These are phyloP conservation scores for Linnaemya vulpina DNA, from an alignment of 2,888 invertebrate species.

Conservation along the genomic window DNA sequence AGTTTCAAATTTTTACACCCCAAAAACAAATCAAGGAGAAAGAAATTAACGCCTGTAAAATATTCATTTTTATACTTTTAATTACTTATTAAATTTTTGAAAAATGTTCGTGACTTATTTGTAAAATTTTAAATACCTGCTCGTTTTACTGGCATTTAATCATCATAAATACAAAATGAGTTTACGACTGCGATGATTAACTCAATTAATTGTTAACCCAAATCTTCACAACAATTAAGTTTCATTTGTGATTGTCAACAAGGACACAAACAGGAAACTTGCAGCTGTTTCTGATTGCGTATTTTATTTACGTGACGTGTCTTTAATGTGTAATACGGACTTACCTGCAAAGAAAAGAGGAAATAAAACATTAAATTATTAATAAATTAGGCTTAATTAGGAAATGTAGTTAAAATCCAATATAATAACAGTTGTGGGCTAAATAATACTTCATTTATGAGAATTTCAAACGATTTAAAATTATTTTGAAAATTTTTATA, in stretches of 20 bases:
- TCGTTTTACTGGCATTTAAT: conserved; percentile 18
- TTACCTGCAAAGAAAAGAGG: conserved; percentile 62
- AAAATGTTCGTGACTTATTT: not conserved
- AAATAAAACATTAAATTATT: conserved; percentile 25
- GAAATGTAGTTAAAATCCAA: not conserved
- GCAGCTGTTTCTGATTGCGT: not conserved
- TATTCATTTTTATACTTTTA: conserved; percentile 5
- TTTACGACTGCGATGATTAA: conserved; percentile 42
- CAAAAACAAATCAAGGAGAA: too few species aligned
- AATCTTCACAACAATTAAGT: not conserved
- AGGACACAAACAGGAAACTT: not conserved
- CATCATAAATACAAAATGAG: not conserved
- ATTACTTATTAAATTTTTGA: conserved; percentile 1
- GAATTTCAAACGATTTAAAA: too few species aligned
- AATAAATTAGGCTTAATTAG: conserved; percentile 28
- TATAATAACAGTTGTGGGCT: not conserved
- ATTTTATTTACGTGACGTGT: conserved; percentile 21
- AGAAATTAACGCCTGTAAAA: not conserved
- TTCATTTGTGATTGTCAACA: not conserved
- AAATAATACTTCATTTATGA: too few species aligned
- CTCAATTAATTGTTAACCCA: conserved; percentile 22
- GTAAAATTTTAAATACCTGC: too few species aligned
- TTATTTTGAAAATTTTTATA: too few species aligned
- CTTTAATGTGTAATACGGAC: conserved; percentile 15
- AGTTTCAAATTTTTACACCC: too few species aligned